Base-by-base conservation (phyloP, 2,113 vertebrate genomes). In the Microcebus ravelobensis region DNA sequence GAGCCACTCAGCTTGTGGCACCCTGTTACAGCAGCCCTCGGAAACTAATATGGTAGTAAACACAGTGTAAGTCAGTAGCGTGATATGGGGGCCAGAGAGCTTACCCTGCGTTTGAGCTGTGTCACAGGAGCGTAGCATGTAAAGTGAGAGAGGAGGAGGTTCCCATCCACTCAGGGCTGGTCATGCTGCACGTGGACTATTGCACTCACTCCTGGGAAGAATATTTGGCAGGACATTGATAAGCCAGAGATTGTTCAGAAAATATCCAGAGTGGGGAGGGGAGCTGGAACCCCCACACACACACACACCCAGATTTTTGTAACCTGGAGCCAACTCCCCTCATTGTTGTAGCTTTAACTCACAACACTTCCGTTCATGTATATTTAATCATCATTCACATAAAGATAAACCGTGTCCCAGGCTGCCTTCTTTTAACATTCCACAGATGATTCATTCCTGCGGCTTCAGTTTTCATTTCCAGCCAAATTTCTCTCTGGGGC, bases 211-310 rank as follows among this genome's bases (percentile, higher is more conserved):
- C 42, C 87, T 50, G 36, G 39, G 79, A 67, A 29, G 68, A n/a
- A 15, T n/a, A n/a, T 27, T 55, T 45, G 23, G 57, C 57, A 80
- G 65, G 27, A 45, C 11, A 5, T 39, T 52, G 89, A 27, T 31
- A 42, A 87, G 59, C 65, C 68, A 27, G 42, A 74, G 63, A 68
- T 50, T 67, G n/a, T 42, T 87, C 57, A 67, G 76, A 67, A 87
- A 59, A 74, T 17, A 45, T 14, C 8, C 17, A 18, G 34, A 17
- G 50, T 29, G 3, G 10, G 39, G 67, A 67, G 39, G 34, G 63
- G 10, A 77, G 31, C 48, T 25, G 67, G 65, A 34, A 48, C 12
- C n/a, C n/a, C n/a, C n/a, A n/a, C n/a, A n/a, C n/a, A 0, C 20
- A 21, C 59, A 0, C 8, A 61, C 17, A 34, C 67, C 74, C 15